Conservation (phyloP, 2,113 vertebrate genomes). For the Todiramphus chloris region DNA sequence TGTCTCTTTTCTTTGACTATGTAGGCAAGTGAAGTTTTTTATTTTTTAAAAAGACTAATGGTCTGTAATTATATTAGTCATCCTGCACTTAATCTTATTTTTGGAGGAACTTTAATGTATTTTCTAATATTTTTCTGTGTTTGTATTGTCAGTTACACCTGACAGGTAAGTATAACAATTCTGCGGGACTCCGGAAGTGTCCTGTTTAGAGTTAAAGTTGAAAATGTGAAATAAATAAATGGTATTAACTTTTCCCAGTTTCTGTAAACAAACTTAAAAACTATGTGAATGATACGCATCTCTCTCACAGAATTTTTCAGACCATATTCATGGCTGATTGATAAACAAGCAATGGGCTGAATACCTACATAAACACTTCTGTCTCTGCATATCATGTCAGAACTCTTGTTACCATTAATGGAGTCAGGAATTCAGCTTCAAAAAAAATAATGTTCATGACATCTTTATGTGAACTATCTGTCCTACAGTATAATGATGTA, state of each 20-base stretch:
- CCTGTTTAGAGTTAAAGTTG: background rate
- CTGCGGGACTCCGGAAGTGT: background rate
- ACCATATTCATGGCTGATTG: background rate
- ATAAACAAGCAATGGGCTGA: background rate
- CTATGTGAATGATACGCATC: background rate
- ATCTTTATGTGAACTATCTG: background rate
- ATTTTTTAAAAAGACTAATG: background rate
- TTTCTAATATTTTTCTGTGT: background rate
- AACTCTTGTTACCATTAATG: background rate
- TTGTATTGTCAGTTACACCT: background rate
- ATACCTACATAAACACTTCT: background rate
- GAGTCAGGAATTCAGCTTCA: background rate
- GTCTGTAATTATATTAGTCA: background rate
- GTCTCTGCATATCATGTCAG: background rate
- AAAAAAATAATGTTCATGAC: background rate
- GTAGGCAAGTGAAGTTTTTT: background rate
- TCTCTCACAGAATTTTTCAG: background rate
- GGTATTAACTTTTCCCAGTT: background rate
- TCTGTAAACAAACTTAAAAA: background rate
- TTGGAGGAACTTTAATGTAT: background rate
- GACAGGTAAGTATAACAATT: background rate
- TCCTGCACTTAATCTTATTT: background rate
- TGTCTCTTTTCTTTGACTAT: background rate
- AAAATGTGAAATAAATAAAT: background rate
- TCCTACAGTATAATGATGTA: background rate